Base-by-base conservation (phyloP, 1,140 invertebrate genomes). In the Drosophila gunungcola region DNA sequence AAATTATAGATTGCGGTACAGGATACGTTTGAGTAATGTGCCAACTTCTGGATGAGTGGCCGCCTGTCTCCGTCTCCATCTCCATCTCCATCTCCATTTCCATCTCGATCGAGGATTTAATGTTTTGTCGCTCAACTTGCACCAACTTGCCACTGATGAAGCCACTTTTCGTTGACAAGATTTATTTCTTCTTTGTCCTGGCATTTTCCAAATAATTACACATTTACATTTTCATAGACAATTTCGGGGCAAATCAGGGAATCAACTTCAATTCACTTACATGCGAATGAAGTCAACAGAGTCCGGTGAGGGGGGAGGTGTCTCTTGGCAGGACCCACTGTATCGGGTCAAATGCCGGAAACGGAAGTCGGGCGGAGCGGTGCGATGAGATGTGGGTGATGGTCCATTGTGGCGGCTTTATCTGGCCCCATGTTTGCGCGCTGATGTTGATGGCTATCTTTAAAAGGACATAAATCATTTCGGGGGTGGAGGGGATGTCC, bases 121-220 rank as follows among this genome's bases (percentile, higher is more conserved):
- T 84, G 81, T 77, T 58, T 77, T 84, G 81, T 48, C 81, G 85
- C 81, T 73, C 81, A 80, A 84, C 85, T 84, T 84, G 73, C 73
- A 85, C 55, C 65, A 62, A 60, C 63, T 85, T 43, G 62, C 74
- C 16, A 21, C 16, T 76, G 80, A 53, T 63, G 65, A 56, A 45
- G 77, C 54, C 36, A 64, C 45, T 55, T 55, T 29, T 54, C 42
- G 43, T 56, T 27, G 65, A n/a, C 41, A 76, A 75, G 72, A 76
- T 76, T 76, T 76, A 76, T 75, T 76, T 53, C 53, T 41, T 39
- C 45, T 45, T 64, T 36, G 25, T 45, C 29, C 70, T 67, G 70
- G 62, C 75, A 88, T 88, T 86, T 86, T 86, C 82, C 82, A 88
- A 86, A 86, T 86, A 86, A 86, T 86, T 86, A 86, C 83, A 86